Evolutionary conservation across 2,113 vertebrate species (phyloP).

Genomic region (Engystomops pustulosus): DNA sequence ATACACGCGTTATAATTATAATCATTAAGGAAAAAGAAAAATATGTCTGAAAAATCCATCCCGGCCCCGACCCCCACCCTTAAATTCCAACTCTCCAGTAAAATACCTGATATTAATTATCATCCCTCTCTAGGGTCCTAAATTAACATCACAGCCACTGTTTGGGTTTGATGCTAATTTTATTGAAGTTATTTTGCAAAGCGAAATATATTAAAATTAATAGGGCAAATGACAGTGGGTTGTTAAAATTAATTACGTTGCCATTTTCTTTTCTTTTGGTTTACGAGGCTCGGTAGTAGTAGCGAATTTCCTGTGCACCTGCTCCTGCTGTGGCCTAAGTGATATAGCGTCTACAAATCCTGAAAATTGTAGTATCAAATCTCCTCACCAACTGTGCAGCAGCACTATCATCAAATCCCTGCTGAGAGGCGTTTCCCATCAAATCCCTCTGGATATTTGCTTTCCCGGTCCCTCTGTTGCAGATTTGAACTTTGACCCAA

Average conservation of each 20-base stretch:
- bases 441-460: slow-evolving; percentile 56
- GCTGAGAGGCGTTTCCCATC: slow-evolving; percentile 60
- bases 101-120: slow-evolving; percentile 47
- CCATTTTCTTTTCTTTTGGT: slow-evolving; percentile 59
- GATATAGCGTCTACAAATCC: slow-evolving; percentile 68
- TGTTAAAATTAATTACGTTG: slow-evolving; percentile 60
- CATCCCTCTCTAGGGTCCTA: slow-evolving; percentile 10
- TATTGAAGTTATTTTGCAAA: slow-evolving; percentile 29
- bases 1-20: not conserved
- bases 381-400: slow-evolving; percentile 67
- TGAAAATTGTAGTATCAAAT: slow-evolving; percentile 70
- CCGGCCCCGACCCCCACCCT: not conserved
- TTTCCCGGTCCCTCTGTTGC: slow-evolving; percentile 45
- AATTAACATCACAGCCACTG: slow-evolving; percentile 36
- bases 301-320: slow-evolving; percentile 69
- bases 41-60: no score
- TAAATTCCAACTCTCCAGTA: slow-evolving; percentile 22
- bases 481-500: slow-evolving; percentile 66
- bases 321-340: slow-evolving; percentile 69
- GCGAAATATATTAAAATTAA: slow-evolving; percentile 47
- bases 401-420: slow-evolving; percentile 60
- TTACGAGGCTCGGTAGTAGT: slow-evolving; percentile 60
- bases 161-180: slow-evolving; percentile 58
- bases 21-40: not conserved
- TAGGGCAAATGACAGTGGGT: slow-evolving; percentile 44